phyloP scores from a whole-genome alignment of 2,113 vertebrate genomes.

The Lamprologus sp. region DNA sequence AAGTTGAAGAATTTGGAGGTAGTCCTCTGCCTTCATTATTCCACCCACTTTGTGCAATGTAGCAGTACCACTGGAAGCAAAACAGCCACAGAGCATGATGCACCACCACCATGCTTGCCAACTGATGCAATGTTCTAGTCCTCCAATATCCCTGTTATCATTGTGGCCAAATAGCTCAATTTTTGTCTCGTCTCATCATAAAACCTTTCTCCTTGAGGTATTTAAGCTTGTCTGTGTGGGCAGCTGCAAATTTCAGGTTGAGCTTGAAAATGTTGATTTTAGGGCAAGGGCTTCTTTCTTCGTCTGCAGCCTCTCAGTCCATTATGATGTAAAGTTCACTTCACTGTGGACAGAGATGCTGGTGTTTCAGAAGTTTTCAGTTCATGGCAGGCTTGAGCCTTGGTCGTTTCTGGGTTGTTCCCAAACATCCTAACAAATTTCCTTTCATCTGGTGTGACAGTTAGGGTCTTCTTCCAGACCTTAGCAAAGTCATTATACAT shows the following conservation, averaged over 20 bases:
- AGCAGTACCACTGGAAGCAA: background rate
- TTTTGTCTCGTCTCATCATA: background rate
- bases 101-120: rapidly evolving
- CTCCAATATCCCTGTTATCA: background rate
- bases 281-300: background rate
- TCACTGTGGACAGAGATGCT: background rate
- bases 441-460: background rate
- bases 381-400: background rate
- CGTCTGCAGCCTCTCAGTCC: background rate
- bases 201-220: background rate
- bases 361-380: background rate
- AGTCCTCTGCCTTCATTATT: background rate
- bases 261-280: background rate
- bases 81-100: background rate
- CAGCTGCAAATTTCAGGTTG: background rate
- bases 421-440: background rate
- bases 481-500: background rate
- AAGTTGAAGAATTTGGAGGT: background rate
- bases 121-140: background rate
- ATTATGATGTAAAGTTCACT: background rate
- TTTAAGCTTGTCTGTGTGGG: rapidly evolving
- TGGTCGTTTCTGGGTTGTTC: background rate
- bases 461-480: background rate
- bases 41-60: background rate
- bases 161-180: background rate